These are phyloP conservation scores for Pseudomyrmex dendroicus DNA, from an alignment of 1,140 invertebrate genomes.

Conservation along the genomic window DNA sequence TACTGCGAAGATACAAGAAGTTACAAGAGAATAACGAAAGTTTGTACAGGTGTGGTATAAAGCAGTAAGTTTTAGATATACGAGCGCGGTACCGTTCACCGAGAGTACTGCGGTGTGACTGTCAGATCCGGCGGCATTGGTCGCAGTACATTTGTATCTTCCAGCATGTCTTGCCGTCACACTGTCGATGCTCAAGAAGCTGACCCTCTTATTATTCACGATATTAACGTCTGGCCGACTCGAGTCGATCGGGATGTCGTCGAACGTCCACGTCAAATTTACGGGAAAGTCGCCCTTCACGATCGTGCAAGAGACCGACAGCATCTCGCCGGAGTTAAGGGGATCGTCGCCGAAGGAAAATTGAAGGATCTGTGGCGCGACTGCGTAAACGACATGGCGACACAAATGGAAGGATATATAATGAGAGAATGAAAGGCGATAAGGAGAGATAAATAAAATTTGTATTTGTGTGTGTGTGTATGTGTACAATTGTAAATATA, in stretches of 20 bases:
- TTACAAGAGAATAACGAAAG: slow-evolving; percentile 64
- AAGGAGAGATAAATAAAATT: slow-evolving; percentile 1
- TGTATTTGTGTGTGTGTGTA: neutral
- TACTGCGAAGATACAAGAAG: slow-evolving; percentile 70
- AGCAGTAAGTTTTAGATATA: slow-evolving; percentile 50
- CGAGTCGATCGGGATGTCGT: slow-evolving; percentile 85
- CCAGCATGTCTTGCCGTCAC: slow-evolving; percentile 88
- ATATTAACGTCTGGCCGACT: slow-evolving; percentile 83
- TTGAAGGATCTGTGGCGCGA: slow-evolving; percentile 86
- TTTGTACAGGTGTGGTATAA: slow-evolving; percentile 24
- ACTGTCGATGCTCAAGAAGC: slow-evolving; percentile 87
- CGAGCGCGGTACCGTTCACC: slow-evolving; percentile 87
- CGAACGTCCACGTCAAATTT: slow-evolving; percentile 89
- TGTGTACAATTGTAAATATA: neutral
- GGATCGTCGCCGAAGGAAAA: slow-evolving; percentile 90
- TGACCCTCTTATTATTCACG: slow-evolving; percentile 86
- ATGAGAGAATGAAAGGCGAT: slow-evolving; percentile 26
- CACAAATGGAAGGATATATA: slow-evolving; percentile 36
- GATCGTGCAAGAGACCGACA: slow-evolving; percentile 89
- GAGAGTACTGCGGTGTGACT: slow-evolving; percentile 87
- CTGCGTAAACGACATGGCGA: slow-evolving; percentile 77
- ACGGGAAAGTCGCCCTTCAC: slow-evolving; percentile 91
- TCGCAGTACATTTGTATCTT: slow-evolving; percentile 88
- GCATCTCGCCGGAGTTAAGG: slow-evolving; percentile 91
- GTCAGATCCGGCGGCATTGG: slow-evolving; percentile 88